A percentile compares a stretch with the other conserved stretches of the same genome.
These are phyloP conservation scores for Drosophila anceps DNA, from an alignment of 2,888 invertebrate genomes.

Conservation along the genomic window DNA sequence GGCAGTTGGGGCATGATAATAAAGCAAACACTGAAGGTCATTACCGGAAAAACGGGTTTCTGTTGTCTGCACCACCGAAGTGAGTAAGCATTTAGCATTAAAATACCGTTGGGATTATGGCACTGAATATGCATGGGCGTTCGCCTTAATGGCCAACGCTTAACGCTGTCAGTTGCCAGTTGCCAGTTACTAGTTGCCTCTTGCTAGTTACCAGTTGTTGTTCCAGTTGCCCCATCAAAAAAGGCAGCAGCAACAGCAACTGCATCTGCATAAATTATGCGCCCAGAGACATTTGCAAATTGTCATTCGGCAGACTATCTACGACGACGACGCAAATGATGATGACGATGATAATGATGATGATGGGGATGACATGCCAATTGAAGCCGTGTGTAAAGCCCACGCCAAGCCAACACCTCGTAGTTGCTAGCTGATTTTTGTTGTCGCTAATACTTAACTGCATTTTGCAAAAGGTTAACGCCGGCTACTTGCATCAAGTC, in stretches of 20 bases:
- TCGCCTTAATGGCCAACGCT: constrained; percentile 68
- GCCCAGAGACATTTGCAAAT: constrained; percentile 71
- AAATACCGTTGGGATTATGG: constrained; percentile 79
- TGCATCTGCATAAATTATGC: constrained; percentile 78
- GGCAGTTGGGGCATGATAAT: constrained; percentile 45
- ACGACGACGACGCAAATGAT: constrained; percentile 29
- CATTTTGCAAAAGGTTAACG: constrained; percentile 61
- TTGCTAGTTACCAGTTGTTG: constrained; percentile 44
- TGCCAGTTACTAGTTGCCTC: constrained; percentile 49
- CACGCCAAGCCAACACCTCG: constrained; percentile 58
- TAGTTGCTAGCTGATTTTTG: constrained; percentile 9
- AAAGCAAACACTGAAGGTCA: constrained; percentile 77
- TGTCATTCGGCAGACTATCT: constrained; percentile 63
- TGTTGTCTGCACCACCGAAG: constrained; percentile 43
- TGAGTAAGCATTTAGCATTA: constrained; percentile 79
- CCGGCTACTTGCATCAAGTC: constrained; percentile 26
- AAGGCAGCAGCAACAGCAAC: constrained; percentile 27
- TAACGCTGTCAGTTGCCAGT: constrained; percentile 62
- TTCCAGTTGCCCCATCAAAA: constrained; percentile 47
- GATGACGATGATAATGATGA: constrained; percentile 25
- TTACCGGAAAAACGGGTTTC: constrained; percentile 81
- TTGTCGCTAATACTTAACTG: constrained; percentile 42
- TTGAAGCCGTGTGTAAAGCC: constrained; percentile 37
- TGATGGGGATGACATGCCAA: constrained; percentile 50
- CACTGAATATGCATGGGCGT: constrained; percentile 79